These are phyloP conservation scores for Mesorhabditis spiculigera DNA, from an alignment of 2,888 invertebrate genomes.

Conservation along the genomic window DNA sequence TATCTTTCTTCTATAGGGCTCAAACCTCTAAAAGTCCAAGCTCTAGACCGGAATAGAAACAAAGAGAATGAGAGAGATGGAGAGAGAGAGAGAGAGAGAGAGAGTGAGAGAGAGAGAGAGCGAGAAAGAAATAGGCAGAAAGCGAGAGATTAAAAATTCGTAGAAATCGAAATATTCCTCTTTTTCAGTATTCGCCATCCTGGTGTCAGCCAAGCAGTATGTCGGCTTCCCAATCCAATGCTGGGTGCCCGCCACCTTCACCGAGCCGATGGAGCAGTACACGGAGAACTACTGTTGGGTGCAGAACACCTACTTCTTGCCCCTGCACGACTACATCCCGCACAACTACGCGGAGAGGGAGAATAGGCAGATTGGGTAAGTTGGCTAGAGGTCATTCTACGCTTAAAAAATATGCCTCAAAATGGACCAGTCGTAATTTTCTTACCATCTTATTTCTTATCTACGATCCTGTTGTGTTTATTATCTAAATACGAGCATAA, in stretches of 20 bases:
- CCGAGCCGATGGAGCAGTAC: slow-evolving; percentile 59
- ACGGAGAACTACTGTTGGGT: slow-evolving; percentile 60
- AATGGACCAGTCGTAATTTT: too few species aligned
- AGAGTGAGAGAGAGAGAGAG: slow-evolving; percentile 10
- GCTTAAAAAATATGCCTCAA: too few species aligned
- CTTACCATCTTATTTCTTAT: too few species aligned
- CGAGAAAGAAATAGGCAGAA: slow-evolving; percentile 11
- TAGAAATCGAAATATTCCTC: not conserved
- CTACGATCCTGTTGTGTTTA: too few species aligned
- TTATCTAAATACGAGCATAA: too few species aligned
- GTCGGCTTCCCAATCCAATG: slow-evolving; percentile 58
- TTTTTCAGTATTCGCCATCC: slow-evolving; percentile 57
- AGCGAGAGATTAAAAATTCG: slow-evolving; percentile 4
- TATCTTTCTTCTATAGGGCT: too few species aligned
- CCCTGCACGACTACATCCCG: slow-evolving; percentile 58
- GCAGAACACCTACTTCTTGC: slow-evolving; percentile 58
- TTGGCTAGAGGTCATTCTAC: too few species aligned
- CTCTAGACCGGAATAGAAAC: not conserved
- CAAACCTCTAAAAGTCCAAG: too few species aligned
- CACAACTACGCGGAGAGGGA: slow-evolving; percentile 54
- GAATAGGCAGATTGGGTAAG: slow-evolving; percentile 57
- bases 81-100: not conserved
- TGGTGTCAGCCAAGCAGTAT: slow-evolving; percentile 58
- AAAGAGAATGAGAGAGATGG: slow-evolving; percentile 12
- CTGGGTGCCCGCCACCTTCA: slow-evolving; percentile 59